phyloP scores from a whole-genome alignment of 2,113 vertebrate species.

The Redunca redunca region DNA sequence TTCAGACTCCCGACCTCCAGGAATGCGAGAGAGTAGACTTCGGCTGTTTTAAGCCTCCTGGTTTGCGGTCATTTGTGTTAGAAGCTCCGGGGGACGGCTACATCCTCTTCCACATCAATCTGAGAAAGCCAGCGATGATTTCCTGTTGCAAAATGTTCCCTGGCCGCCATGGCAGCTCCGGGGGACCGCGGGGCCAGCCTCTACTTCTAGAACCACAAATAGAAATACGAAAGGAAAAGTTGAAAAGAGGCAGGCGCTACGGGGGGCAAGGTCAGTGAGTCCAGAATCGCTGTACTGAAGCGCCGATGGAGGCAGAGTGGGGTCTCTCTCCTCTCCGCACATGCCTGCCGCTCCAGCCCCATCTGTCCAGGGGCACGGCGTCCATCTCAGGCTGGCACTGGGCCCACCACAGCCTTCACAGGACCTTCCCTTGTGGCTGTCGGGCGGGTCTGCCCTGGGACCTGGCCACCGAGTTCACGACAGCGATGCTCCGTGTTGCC shows the following conservation, averaged over 20 bases:
- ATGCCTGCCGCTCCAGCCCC: rapidly evolving
- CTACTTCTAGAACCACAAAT: rapidly evolving
- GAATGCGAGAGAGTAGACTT: rapidly evolving
- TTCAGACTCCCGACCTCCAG: not conserved
- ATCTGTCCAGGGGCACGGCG: rapidly evolving
- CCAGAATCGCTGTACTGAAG: not conserved
- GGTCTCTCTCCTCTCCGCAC: rapidly evolving
- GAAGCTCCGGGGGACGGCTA: rapidly evolving
- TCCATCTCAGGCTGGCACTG: rapidly evolving
- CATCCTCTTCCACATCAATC: rapidly evolving
- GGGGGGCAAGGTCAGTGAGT: rapidly evolving
- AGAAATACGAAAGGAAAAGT: rapidly evolving
- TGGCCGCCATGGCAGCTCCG: rapidly evolving
- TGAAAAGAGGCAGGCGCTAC: rapidly evolving
- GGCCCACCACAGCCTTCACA: not conserved
- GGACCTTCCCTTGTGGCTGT: not conserved
- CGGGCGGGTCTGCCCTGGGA: not conserved
- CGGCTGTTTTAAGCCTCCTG: not conserved
- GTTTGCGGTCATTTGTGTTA: rapidly evolving
- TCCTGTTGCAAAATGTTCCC: rapidly evolving
- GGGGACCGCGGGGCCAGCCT: rapidly evolving
- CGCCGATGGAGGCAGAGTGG: not conserved
- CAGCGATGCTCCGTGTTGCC: rapidly evolving
- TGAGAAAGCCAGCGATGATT: too few species aligned
- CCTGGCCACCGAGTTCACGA: rapidly evolving